These are phyloP conservation scores for Deladenus siricidicola DNA, from an alignment of 2,888 invertebrate species.

Conservation along the genomic window DNA sequence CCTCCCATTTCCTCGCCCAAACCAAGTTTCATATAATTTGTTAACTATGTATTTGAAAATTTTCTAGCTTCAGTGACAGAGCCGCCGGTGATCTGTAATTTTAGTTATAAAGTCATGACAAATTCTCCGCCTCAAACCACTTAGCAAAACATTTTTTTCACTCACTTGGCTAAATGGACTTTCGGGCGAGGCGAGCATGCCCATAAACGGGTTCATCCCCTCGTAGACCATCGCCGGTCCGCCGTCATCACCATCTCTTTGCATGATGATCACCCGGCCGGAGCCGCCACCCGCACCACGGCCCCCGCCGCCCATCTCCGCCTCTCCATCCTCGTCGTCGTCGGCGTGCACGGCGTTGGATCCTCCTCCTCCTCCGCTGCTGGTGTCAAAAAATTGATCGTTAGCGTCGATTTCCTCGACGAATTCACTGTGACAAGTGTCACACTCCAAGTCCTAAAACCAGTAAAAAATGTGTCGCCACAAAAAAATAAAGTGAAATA, in stretches of 20 bases:
- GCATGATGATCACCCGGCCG: not conserved
- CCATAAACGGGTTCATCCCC: not conserved
- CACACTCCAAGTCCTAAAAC: constrained; percentile 2
- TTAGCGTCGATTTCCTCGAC: constrained; percentile 1
- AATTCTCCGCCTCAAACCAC: too few species aligned
- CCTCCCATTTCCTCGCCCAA: too few species aligned
- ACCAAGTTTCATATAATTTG: too few species aligned
- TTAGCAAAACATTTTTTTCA: too few species aligned
- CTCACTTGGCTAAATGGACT: constrained; percentile 5
- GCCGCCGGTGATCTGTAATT: too few species aligned
- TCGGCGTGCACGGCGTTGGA: too few species aligned
- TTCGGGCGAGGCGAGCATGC: constrained; percentile 1
- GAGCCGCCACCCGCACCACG: not conserved
- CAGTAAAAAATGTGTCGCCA: too few species aligned
- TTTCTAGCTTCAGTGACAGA: too few species aligned
- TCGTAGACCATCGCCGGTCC: not conserved
- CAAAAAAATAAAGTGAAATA: too few species aligned
- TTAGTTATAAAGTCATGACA: too few species aligned
- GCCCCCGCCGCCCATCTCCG: not conserved
- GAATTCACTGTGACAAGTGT: constrained; percentile 2
- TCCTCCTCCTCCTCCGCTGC: too few species aligned
- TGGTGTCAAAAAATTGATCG: not conserved
- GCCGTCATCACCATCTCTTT: constrained; percentile 1
- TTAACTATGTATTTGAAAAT: too few species aligned
- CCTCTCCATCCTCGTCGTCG: not conserved